A percentile compares a stretch with the other conserved stretches of the same genome.
phyloP scores from a whole-genome alignment of 2,888 invertebrate genomes.

The Eristalis tenax region DNA sequence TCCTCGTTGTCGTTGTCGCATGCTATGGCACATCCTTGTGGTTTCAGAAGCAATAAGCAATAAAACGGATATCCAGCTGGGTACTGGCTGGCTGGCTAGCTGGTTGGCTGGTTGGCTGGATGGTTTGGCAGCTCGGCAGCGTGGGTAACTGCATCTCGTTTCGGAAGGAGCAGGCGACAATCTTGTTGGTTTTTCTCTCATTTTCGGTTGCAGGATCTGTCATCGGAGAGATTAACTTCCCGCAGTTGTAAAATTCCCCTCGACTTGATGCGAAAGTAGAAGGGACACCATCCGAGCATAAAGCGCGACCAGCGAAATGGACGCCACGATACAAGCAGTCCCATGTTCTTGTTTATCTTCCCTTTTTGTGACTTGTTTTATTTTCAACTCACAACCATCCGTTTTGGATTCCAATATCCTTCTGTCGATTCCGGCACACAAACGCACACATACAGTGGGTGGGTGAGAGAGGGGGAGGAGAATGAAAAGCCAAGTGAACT shows the following conservation, averaged over 20 bases:
- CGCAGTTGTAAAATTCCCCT: constrained; percentile 30
- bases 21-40: constrained; percentile 36
- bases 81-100: constrained; percentile 9
- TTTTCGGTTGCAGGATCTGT: constrained; percentile 42
- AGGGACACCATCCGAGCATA: constrained; percentile 44
- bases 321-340: constrained; percentile 19
- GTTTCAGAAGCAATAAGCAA: constrained; percentile 64
- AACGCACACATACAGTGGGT: neutral
- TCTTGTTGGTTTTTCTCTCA: constrained; percentile 6
- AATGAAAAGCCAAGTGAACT: constrained; percentile 2
- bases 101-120: neutral
- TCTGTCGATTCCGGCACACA: constrained; percentile 29
- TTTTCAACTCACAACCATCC: constrained; percentile 15
- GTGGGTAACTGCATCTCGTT: constrained; percentile 36
- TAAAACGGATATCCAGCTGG: constrained; percentile 66
- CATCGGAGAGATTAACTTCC: constrained; percentile 64
- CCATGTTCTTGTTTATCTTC: neutral
- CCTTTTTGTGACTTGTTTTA: constrained; percentile 20
- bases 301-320: constrained; percentile 36
- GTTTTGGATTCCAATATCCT: constrained; percentile 54
- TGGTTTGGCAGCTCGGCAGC: neutral
- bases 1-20: constrained; percentile 29
- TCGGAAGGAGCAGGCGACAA: neutral
- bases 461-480: neutral
- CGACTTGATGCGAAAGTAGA: constrained; percentile 21